Evolutionary conservation across 1,140 invertebrate species (phyloP).

Genomic region (Tetraneura akinire): DNA sequence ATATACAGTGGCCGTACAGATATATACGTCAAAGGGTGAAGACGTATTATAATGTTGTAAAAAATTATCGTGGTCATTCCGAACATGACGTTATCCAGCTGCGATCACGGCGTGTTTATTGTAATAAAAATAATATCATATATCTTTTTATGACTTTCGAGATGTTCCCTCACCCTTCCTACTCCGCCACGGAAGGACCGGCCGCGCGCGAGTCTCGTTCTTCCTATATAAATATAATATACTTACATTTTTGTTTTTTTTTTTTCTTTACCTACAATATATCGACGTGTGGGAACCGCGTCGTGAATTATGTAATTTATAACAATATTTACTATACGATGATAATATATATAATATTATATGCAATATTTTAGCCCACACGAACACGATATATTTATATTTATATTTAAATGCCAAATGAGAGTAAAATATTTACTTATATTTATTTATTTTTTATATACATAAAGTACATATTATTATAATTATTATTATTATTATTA

Average conservation of each 20-base stretch:
- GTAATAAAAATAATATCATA: constrained; percentile 52
- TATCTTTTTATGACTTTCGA: constrained; percentile 50
- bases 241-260: too few relatives aligned
- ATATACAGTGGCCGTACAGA: constrained; percentile 10
- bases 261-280: too few relatives aligned
- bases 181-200: neutral
- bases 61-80: constrained; percentile 48
- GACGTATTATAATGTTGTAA: constrained; percentile 50
- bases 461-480: too few relatives aligned
- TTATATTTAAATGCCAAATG: constrained; percentile 30
- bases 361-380: constrained; percentile 21
- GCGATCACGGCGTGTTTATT: constrained; percentile 47
- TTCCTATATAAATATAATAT: too few relatives aligned
- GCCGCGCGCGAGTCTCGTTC: neutral
- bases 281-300: constrained; percentile 45
- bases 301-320: constrained; percentile 33
- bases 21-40: constrained; percentile 46
- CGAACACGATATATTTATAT: neutral
- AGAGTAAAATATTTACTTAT: neutral
- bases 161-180: constrained; percentile 19
- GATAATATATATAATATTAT: neutral
- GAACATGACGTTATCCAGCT: constrained; percentile 47
- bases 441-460: too few relatives aligned
- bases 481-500: too few relatives aligned
- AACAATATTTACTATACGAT: constrained; percentile 17